Evolutionary conservation across 2,888 invertebrate genomes (phyloP), one percentile per base, ranked within the genome.

Genomic region (Steinernema carpocapsae): DNA sequence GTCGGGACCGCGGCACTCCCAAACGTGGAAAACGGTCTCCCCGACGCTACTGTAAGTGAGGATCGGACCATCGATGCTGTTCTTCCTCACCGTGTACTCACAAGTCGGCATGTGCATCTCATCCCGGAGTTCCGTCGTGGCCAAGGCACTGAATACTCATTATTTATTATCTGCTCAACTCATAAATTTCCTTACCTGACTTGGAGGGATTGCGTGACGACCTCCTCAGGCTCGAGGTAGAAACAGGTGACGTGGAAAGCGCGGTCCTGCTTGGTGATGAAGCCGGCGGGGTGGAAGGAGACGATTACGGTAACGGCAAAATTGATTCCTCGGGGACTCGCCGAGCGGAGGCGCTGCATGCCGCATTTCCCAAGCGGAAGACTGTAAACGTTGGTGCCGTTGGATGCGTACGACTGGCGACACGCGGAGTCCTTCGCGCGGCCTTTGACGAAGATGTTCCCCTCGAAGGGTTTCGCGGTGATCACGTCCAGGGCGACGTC

Each of bases 161-260:
- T 52, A 6, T 0, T 52, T 52, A 24, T n/a, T 12, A 52, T 3
- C 14, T 42, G 17, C 26, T 71, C 24, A 3, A 14, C 32, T 24
- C 14, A n/a, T 7, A 14, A 45, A 42, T 26, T 3, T 3, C 0
- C 74, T 24, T 73, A 87, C 86, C 86, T 87, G 74, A 87, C 87
- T 77, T 86, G 83, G 48, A 87, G 79, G 24, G 80, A 79, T 71
- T 80, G 82, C 3, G 86, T 84, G 19, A 87, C 87, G 43, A 85
- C 80, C 79, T 87, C 86, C 78, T 87, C 87, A 1, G 87, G 85
- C 76, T 87, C 87, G 82, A 83, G 84, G 75, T 87, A 87, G 76
- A 87, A 86, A 72, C 87, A 87, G 24, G 80, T 80, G 42, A 87
- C 80, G 72, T 84, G 82, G 79, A 85, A 87, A 6, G 87, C 87